Evolutionary conservation across 2,797 vertebrate species (phyloP).

Genomic region (Phoeniculus purpureus): DNA sequence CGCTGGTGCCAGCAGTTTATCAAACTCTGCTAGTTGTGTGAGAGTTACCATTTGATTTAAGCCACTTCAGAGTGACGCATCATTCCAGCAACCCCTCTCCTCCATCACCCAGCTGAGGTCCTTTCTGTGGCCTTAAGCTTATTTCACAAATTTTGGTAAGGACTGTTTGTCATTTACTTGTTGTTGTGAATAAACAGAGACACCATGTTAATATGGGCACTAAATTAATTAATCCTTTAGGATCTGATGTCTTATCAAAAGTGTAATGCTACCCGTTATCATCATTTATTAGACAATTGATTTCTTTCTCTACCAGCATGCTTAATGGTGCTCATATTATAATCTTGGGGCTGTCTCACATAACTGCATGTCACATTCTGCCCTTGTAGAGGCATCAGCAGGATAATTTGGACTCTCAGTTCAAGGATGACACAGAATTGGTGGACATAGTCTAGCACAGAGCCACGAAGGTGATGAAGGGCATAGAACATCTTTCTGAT

Average conservation of each 20-base stretch:
- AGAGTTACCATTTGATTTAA: background rate
- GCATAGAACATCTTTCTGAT: too few species aligned
- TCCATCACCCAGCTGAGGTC: background rate
- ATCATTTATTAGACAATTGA: background rate
- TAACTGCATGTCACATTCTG: too few species aligned
- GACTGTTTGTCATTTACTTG: background rate
- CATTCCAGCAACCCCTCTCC: background rate
- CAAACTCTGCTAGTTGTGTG: background rate
- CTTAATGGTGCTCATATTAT: background rate
- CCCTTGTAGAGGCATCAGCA: rapidly evolving
- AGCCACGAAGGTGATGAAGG: too few species aligned
- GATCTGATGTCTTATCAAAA: background rate
- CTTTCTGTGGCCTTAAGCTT: background rate
- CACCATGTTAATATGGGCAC: background rate
- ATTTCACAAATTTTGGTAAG: background rate
- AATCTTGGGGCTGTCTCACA: too few species aligned
- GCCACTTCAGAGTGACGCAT: background rate
- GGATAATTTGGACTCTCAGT: background rate
- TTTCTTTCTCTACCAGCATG: background rate
- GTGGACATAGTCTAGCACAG: too few species aligned
- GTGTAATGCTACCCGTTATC: background rate
- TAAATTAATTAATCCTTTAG: background rate
- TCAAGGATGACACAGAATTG: too few species aligned
- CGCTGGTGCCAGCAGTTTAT: background rate
- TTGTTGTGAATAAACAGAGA: background rate